Conservation (phyloP, 2,888 invertebrate genomes). For the Luperina nickerlii region DNA sequence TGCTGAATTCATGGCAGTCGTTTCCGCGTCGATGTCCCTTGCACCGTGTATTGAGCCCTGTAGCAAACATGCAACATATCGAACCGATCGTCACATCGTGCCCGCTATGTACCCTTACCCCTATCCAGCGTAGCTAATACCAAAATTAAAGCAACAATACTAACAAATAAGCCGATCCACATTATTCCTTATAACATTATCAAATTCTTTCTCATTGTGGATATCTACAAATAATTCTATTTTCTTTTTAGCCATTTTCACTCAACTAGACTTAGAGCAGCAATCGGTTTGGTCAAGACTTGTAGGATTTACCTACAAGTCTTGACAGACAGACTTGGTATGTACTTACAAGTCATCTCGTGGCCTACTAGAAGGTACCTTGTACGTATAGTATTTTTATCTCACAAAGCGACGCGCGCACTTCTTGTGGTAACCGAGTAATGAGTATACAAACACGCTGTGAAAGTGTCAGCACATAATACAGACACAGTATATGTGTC, state of each 20-base stretch:
- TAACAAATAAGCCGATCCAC: slow-evolving; percentile 81
- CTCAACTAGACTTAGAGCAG: background rate
- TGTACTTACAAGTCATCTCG: slow-evolving; percentile 1
- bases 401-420: background rate
- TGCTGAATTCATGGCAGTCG: background rate
- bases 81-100: background rate
- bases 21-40: background rate
- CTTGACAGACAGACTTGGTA: no score
- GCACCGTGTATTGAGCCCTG: background rate
- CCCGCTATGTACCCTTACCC: no score
- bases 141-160: slow-evolving; percentile 57
- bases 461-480: background rate
- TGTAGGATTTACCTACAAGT: no score
- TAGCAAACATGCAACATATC: background rate
- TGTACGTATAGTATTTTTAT: background rate
- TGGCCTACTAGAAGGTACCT: slow-evolving; percentile 40
- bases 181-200: slow-evolving; percentile 72
- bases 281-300: slow-evolving; percentile 58
- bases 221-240: slow-evolving; percentile 81
- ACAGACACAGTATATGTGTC: background rate
- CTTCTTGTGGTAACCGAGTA: background rate
- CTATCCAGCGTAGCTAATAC: background rate
- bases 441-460: background rate
- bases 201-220: slow-evolving; percentile 80
- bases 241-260: slow-evolving; percentile 77